Evolutionary conservation across 2,888 invertebrate genomes (phyloP), one percentile per base, ranked within the genome.

Genomic region (Cantharis rufa): DNA sequence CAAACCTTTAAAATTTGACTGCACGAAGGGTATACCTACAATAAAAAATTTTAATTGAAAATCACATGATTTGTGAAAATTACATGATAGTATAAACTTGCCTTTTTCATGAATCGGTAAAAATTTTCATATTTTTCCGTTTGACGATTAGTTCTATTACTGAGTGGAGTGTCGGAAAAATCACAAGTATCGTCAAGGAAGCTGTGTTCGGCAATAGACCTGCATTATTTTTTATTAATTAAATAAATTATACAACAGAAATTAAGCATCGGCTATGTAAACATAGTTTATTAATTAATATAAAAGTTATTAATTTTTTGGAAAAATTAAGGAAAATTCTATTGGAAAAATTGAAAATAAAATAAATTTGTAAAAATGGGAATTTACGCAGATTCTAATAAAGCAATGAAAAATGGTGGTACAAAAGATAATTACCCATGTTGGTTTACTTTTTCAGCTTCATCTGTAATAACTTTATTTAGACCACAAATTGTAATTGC

Each of bases 401-500:
- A n/a, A n/a, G n/a, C n/a, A n/a, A n/a, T n/a, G n/a, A n/a, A n/a
- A n/a, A n/a, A n/a, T n/a, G n/a, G n/a, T n/a, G n/a, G n/a, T n/a
- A n/a, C n/a, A n/a, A n/a, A n/a, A n/a, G n/a, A n/a, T n/a, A n/a
- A 3, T 24, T 82, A 88, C 88, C 87, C 88, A 18, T 84, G 83
- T 62, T 80, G 81, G 21, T 82, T 81, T 68, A 90, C 90, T 69
- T 89, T 88, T 79, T 89, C 88, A 2, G 92, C 93, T 75, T 91
- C 92, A 18, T 89, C 90, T 79, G 90, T 92, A 82, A 92, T 92
- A 0, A 93, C 95, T 85, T 94, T 94, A 86, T 96, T 96, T 86
- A 95, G 93, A 85, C 95, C 96, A 86, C 96, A 96, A 78, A 96
- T 91, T 0, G 96, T 96, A 1, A 96, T 89, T 0, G 95, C 94